A percentile compares a stretch with the other conserved stretches of the same genome.
phyloP scores from a whole-genome alignment of 1,140 invertebrate species.

The Meloidogyne exigua region DNA sequence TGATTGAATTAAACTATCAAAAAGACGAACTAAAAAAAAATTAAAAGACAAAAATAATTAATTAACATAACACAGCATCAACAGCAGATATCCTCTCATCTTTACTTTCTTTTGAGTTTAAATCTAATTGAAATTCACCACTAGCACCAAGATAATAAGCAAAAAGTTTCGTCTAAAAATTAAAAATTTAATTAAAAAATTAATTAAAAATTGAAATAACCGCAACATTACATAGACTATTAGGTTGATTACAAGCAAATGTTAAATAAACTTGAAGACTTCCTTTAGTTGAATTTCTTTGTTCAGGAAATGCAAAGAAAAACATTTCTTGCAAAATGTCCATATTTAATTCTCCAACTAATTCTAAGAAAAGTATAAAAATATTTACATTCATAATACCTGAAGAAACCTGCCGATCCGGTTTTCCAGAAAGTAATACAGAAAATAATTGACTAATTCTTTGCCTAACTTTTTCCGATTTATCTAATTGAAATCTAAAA shows the following conservation, averaged over 20 bases:
- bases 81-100: conserved; percentile 17
- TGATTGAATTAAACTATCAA: conserved; percentile 16
- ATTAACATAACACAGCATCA: conserved; percentile 19
- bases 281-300: conserved; percentile 18
- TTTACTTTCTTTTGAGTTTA: background rate
- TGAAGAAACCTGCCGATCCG: background rate
- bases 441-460: conserved; percentile 25
- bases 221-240: conserved; percentile 21
- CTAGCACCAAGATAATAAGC: conserved; percentile 29
- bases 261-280: conserved; percentile 31
- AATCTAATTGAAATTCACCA: conserved; percentile 24
- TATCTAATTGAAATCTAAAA: conserved; percentile 21
- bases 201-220: conserved; percentile 14
- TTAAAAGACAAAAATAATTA: background rate
- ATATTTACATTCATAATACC: background rate
- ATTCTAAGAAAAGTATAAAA: background rate
- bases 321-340: conserved; percentile 26
- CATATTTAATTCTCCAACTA: conserved; percentile 24
- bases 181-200: background rate
- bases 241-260: conserved; percentile 22
- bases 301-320: conserved; percentile 27
- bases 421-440: background rate
- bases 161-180: conserved; percentile 31
- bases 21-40: conserved; percentile 25
- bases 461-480: conserved; percentile 15